Conservation (phyloP, 1,140 invertebrate genomes). For the Cotesia glomerata region DNA sequence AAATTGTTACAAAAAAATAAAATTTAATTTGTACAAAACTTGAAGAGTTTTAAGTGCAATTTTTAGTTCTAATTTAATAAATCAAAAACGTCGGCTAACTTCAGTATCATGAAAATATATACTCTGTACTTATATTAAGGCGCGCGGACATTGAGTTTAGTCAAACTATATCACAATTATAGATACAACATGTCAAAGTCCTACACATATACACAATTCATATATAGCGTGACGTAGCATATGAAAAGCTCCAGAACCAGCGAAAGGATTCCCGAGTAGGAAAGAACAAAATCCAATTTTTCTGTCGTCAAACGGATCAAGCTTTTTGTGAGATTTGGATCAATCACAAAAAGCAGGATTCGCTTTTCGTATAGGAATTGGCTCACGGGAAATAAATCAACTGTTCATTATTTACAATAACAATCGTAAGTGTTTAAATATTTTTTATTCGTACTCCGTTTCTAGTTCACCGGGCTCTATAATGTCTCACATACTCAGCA, state of each 20-base stretch:
- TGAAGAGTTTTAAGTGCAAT: too few relatives aligned
- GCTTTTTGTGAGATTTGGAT: conserved; percentile 64
- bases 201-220: neutral
- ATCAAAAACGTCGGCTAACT: too few relatives aligned
- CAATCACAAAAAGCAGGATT: conserved; percentile 64
- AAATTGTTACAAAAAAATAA: too few relatives aligned
- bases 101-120: too few relatives aligned
- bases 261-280: conserved; percentile 46
- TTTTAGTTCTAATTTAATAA: too few relatives aligned
- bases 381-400: conserved; percentile 34
- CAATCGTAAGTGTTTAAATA: conserved; percentile 43
- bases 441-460: neutral
- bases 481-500: too few relatives aligned
- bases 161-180: neutral
- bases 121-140: neutral
- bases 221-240: neutral
- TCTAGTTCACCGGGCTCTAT: too few relatives aligned
- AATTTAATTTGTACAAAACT: too few relatives aligned
- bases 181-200: neutral
- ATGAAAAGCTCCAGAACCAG: conserved; percentile 38
- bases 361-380: conserved; percentile 64
- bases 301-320: conserved; percentile 64
- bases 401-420: neutral
- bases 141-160: neutral
- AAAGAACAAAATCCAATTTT: conserved; percentile 51